A percentile compares a stretch with the other conserved stretches of the same genome.
These are phyloP conservation scores for Strigops habroptila DNA, from an alignment of 2,113 vertebrate species.

Conservation along the genomic window DNA sequence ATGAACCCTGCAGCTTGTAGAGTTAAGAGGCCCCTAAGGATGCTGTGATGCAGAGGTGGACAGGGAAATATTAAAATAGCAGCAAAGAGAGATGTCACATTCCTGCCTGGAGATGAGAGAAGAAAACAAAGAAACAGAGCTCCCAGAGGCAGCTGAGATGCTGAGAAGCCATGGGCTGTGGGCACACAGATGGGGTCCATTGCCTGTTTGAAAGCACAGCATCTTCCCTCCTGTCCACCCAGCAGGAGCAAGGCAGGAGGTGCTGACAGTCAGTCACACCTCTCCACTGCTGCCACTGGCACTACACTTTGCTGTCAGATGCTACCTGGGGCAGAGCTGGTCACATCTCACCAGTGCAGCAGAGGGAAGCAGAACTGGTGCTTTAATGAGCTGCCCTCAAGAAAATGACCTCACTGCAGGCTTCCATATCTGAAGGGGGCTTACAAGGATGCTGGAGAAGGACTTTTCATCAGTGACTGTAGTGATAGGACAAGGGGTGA, in stretches of 20 bases:
- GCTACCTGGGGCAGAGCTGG: not conserved
- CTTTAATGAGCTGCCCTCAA: not conserved
- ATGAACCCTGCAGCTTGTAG: not conserved
- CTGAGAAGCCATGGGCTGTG: accelerated
- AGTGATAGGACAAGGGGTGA: not conserved
- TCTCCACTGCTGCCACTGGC: accelerated
- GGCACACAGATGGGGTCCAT: accelerated
- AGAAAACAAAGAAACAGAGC: not conserved
- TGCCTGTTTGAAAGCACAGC: accelerated
- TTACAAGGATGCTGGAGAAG: not conserved
- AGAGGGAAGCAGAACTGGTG: not conserved
- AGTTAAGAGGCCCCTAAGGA: not conserved
- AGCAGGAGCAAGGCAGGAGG: accelerated
- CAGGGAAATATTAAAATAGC: not conserved
- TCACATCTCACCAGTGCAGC: accelerated
- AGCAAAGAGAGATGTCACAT: not conserved
- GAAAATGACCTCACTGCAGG: not conserved
- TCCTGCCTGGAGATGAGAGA: not conserved
- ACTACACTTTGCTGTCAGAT: accelerated
- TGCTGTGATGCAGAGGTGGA: not conserved
- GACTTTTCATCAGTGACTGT: not conserved
- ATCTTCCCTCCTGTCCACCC: not conserved
- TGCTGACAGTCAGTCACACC: not conserved
- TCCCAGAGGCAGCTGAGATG: not conserved
- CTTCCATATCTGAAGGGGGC: not conserved